Conservation (phyloP, 2,797 vertebrate genomes). For the Rhabdomys pumilio region DNA sequence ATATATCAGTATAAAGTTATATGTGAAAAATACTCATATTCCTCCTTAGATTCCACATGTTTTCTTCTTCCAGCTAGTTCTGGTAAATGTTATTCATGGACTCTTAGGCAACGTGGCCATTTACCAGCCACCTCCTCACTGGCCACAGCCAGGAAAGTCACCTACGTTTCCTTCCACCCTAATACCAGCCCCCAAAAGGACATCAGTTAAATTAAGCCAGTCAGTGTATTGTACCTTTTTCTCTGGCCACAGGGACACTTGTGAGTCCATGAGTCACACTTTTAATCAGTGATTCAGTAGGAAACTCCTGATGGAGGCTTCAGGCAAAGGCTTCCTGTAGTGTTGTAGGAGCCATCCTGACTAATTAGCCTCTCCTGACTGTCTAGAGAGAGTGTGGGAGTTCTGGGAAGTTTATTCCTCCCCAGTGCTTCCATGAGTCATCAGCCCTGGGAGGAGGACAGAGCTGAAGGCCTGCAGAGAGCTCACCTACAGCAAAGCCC, state of each 20-base stretch:
- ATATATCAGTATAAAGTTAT: constrained; percentile 25
- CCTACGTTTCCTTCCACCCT: not conserved
- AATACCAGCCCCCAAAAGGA: not conserved
- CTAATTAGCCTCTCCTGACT: not conserved
- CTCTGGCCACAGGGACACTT: not conserved
- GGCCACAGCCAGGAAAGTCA: not conserved
- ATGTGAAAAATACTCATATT: not conserved
- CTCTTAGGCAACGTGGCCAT: not conserved
- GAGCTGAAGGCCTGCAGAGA: not conserved
- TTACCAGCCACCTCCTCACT: not conserved
- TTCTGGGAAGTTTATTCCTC: constrained; percentile 2
- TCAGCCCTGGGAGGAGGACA: not conserved
- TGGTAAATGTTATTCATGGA: constrained; percentile 34
- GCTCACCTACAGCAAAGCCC: not conserved
- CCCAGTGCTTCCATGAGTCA: not conserved
- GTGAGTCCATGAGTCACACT: constrained; percentile 49
- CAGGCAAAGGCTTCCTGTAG: not conserved
- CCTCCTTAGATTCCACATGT: not conserved
- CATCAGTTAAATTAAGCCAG: constrained; percentile 33
- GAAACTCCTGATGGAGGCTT: not conserved
- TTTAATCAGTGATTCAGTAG: constrained; percentile 13
- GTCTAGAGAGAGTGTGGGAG: not conserved
- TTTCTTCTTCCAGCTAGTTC: not conserved
- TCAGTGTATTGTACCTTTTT: not conserved
- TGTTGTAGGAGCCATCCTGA: not conserved